Evolutionary conservation across 2,113 vertebrate species (phyloP), one percentile per base, ranked within the genome.

Genomic region (Tetraodon nigroviridis): DNA sequence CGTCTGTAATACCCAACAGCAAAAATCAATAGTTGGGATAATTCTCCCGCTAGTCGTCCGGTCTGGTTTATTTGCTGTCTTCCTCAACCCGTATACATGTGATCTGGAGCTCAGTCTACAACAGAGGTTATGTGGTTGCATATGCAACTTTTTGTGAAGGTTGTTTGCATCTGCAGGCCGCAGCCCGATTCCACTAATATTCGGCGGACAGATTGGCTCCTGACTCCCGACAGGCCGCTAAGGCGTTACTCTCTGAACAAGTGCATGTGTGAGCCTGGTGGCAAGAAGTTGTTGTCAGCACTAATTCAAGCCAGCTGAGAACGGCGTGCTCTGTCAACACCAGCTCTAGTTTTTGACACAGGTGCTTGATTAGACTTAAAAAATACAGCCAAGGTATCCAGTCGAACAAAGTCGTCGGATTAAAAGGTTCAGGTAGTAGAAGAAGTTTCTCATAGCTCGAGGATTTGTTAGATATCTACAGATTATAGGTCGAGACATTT

Each of bases 1-100:
- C 93, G 90, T 93, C 89, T 92, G 88, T 95, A 93, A 95, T 95
- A 94, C 93, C 93, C 92, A 92, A 92, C 93, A 94, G 94, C 89
- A 88, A 93, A 95, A 96, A 95, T 98, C 94, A 95, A 94, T 97
- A 93, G 90, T 86, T 90, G 82, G 92, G 93, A 94, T 95, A 92
- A 95, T 93, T 91, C 94, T 89, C 89, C 87, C 78, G 87, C 90
- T 91, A 91, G 92, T 93, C 90, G 86, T 85, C 88, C 88, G 71
- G 80, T 84, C 79, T 82, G 69, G 78, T 90, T 91, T 89, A 88
- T 89, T 89, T 89, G 61, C 57, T 77, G 81, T 66, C 79, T 76
- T 76, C 78, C 74, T 84, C 74, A 82, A 82, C 74, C 75, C 69
- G 51, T 83, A 65, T 83, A 77, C 75, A 74, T 75, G 73, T 79